These are phyloP conservation scores for Nyleta sp. DNA, from an alignment of 2,888 invertebrate genomes.

Conservation along the genomic window DNA sequence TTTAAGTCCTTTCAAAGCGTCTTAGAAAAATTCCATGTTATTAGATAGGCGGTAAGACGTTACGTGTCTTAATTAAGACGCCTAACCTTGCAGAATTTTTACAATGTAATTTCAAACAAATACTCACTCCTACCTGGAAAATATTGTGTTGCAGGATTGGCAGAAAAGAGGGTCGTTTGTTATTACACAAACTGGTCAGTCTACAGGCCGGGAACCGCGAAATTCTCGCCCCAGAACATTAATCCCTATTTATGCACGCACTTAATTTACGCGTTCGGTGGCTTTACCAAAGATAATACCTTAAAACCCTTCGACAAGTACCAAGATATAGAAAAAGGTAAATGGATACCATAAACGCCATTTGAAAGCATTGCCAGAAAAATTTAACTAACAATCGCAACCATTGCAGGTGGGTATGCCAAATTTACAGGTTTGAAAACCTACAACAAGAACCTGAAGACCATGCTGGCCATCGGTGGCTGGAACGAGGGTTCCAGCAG, in stretches of 20 bases:
- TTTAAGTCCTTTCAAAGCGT: too few relatives aligned
- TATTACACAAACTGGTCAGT: constrained; percentile 98
- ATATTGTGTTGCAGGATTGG: constrained; percentile 81
- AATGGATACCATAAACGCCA: constrained; percentile 50
- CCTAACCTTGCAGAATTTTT: too few relatives aligned
- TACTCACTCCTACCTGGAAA: too few relatives aligned
- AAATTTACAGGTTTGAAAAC: constrained; percentile 97
- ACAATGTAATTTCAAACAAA: not conserved
- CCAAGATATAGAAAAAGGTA: constrained; percentile 97
- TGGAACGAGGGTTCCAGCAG: constrained; percentile 96
- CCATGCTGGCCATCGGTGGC: constrained; percentile 94
- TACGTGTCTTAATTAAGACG: too few relatives aligned
- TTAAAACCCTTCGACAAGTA: constrained; percentile 97
- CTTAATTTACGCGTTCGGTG: constrained; percentile 96
- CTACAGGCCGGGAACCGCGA: constrained; percentile 94
- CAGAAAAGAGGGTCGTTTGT: constrained; percentile 91
- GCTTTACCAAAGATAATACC: constrained; percentile 95
- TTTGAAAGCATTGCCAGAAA: too few relatives aligned
- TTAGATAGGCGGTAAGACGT: too few relatives aligned
- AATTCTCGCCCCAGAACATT: constrained; percentile 96
- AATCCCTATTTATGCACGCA: constrained; percentile 97
- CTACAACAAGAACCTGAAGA: constrained; percentile 95
- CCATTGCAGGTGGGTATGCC: constrained; percentile 94
- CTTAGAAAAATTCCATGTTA: too few relatives aligned
- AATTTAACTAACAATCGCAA: too few relatives aligned